phyloP scores from a whole-genome alignment of 2,797 vertebrate genomes.

The Labeo calbasu region DNA sequence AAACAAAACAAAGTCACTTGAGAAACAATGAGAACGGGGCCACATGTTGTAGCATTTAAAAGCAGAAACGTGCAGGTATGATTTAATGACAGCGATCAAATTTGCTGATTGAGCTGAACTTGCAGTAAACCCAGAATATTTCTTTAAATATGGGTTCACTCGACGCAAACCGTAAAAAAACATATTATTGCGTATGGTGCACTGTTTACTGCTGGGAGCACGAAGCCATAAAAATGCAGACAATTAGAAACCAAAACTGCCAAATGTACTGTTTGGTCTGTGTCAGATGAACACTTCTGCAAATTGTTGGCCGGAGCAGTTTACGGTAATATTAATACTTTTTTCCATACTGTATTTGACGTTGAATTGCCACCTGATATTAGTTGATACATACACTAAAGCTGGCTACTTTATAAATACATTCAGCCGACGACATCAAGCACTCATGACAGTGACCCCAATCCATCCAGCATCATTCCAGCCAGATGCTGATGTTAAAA shows the following conservation, averaged over 20 bases:
- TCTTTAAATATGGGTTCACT: neutral
- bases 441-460: constrained; percentile 43
- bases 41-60: neutral
- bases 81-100: neutral
- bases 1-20: neutral
- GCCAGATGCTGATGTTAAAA: constrained; percentile 45
- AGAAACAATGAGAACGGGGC: neutral
- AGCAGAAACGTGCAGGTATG: neutral
- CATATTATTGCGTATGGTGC: neutral
- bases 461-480: constrained; percentile 27
- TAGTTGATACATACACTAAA: neutral
- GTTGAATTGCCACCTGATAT: neutral
- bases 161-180: neutral
- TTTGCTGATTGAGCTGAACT: neutral
- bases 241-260: neutral
- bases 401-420: constrained; percentile 19
- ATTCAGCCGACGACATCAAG: constrained; percentile 15
- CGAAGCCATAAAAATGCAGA: neutral
- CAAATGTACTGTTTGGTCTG: neutral
- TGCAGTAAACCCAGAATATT: neutral
- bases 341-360: neutral
- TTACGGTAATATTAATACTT: neutral
- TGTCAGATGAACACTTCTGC: neutral
- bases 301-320: neutral
- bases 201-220: neutral